Evolutionary conservation across 2,113 vertebrate species (phyloP), one percentile per base, ranked within the genome.

Genomic region (Chunga burmeisteri): DNA sequence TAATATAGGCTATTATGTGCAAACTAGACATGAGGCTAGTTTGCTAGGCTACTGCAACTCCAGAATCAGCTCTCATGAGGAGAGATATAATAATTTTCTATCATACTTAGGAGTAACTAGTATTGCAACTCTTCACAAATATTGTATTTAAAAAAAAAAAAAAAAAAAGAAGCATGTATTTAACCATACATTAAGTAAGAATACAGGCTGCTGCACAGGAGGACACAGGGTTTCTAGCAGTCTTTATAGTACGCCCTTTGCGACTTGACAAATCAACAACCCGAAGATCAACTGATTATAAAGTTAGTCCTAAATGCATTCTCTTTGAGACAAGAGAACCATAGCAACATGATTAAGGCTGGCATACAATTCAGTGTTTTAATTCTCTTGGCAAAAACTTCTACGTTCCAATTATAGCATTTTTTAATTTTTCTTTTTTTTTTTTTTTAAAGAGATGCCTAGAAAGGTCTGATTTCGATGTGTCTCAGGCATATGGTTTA

Each of bases 351-450:
- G 86, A 94, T 91, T 94, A 94, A 91, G 91, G 68, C 77, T 97
- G 95, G 94, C 88, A 94, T 75, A 74, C n/a, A 11, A 94, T 78
- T 65, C 91, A 81, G 36, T 61, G 77, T 81, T 94, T 94, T 93
- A 91, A 90, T 92, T 96, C 84, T 93, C 91, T 93, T 95, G 88
- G 93, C 93, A 96, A 94, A 97, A 94, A 67, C 61, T 85, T 96
- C 2, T 40, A 84, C 46, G 66, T 93, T 91, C 94, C 81, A 89
- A 94, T 94, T 94, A 95, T 89, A 97, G 88, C 55, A 12, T 38
- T 46, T 88, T 21, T 71, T 70, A 66, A 36, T 40, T 23, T 66
- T 72, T 67, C 18, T 21, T 36, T 68, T 44, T 38, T 74, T 44
- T 38, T 74, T 44, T 61, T 86, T 73, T 50, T 17, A 61, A 62